Conservation (phyloP, 1,140 invertebrate species). For the Arctopsyche grandis region DNA sequence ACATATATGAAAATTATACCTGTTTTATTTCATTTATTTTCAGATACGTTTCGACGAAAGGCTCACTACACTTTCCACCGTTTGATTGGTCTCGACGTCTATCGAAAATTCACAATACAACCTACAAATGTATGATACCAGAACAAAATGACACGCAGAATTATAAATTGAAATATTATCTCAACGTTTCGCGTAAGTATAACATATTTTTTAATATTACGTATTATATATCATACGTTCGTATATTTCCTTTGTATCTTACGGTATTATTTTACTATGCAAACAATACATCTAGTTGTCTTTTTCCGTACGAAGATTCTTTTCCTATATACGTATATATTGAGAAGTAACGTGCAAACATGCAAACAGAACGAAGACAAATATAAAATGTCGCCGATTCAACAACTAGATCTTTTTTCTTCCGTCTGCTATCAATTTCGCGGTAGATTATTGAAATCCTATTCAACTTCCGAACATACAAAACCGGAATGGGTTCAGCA, state of each 20-base stretch:
- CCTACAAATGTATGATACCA: slow-evolving; percentile 82
- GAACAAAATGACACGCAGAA: slow-evolving; percentile 56
- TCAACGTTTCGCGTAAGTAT: slow-evolving; percentile 17
- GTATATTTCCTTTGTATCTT: background rate
- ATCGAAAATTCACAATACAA: slow-evolving; percentile 81
- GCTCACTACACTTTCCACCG: slow-evolving; percentile 82
- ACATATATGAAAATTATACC: too few relatives aligned
- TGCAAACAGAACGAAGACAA: slow-evolving; percentile 22
- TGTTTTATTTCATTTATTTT: slow-evolving; percentile 32
- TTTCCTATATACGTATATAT: background rate
- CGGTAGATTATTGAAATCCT: slow-evolving; percentile 33
- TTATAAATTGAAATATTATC: background rate
- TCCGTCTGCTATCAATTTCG: slow-evolving; percentile 1
- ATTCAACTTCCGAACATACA: slow-evolving; percentile 7
- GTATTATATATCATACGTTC: background rate
- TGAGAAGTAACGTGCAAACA: background rate
- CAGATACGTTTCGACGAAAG: slow-evolving; percentile 83
- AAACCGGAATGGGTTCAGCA: slow-evolving; percentile 4
- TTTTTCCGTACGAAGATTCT: background rate
- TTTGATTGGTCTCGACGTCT: slow-evolving; percentile 79
- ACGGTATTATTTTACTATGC: too few relatives aligned
- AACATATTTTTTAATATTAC: background rate
- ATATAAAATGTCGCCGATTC: slow-evolving; percentile 25
- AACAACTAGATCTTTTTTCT: slow-evolving; percentile 2
- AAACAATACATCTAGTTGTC: too few relatives aligned